Evolutionary conservation across 92 coral and sea anemone genomes (phyloP).

Genomic region (Palythoa heliodiscus): DNA sequence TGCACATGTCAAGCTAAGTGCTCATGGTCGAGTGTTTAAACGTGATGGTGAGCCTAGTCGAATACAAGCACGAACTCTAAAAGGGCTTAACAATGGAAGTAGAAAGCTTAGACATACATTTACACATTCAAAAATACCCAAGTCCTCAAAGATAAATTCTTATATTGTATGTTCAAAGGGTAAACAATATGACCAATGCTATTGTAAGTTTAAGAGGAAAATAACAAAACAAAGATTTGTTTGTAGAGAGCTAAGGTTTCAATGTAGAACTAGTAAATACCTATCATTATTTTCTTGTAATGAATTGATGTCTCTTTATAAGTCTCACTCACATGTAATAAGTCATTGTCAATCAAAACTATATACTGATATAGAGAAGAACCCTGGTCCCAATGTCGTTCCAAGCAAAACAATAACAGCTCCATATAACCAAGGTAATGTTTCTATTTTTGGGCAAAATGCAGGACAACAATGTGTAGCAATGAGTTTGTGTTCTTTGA

Average conservation of each 20-base stretch:
- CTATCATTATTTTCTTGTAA: neutral
- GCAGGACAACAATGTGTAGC: too few species aligned
- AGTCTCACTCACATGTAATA: constrained; percentile 7
- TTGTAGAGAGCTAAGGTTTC: neutral
- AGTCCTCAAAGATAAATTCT: constrained; percentile 8
- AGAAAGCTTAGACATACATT: constrained; percentile 16
- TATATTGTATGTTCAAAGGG: neutral
- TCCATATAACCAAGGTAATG: too few species aligned
- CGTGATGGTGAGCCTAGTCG: constrained; percentile 26
- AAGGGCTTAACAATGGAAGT: constrained; percentile 15
- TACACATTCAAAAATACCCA: neutral
- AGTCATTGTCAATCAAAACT: neutral
- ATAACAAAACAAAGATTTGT: constrained; percentile 9
- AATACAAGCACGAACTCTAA: constrained; percentile 26
- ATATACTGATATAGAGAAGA: neutral
- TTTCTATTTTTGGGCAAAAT: too few species aligned
- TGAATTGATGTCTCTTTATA: neutral
- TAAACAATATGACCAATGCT: neutral
- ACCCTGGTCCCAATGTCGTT: constrained; percentile 8
- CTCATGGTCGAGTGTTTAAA: constrained; percentile 23
- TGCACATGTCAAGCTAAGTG: constrained; percentile 9
- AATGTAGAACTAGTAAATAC: neutral
- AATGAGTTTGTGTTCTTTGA: too few species aligned
- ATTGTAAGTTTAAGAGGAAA: neutral
- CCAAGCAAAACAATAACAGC: too few species aligned